Evolutionary conservation across 2,888 invertebrate species (phyloP).

Genomic region (Resseliella maxima): DNA sequence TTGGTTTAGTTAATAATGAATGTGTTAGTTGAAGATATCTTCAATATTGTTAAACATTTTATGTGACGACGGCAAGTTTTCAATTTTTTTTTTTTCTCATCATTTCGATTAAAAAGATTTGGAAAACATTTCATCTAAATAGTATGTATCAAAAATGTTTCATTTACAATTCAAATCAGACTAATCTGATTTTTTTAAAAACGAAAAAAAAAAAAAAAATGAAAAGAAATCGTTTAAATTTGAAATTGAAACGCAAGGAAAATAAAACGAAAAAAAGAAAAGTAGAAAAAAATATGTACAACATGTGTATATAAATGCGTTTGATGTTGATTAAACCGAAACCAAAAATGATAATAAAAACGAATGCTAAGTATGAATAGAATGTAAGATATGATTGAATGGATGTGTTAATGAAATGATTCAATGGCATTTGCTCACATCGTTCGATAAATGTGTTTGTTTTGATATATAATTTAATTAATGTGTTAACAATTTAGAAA

Average conservation of each 20-base stretch:
- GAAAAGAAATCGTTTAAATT: not conserved
- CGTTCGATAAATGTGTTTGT: constrained; percentile 10
- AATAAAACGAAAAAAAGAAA: not conserved
- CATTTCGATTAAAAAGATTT: no score
- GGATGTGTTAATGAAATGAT: not conserved
- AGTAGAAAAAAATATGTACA: no score
- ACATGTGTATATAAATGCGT: not conserved
- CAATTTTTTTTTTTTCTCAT: no score
- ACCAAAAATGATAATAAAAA: not conserved
- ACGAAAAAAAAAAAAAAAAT: not conserved
- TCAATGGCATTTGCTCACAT: constrained; percentile 5
- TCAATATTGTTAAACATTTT: no score
- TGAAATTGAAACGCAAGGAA: constrained; percentile 25
- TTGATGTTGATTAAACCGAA: not conserved
- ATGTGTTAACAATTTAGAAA: not conserved
- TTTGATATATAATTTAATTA: not conserved
- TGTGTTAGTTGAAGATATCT: constrained; percentile 11
- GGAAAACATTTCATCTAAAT: no score
- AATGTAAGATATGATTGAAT: not conserved
- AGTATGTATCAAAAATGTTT: no score
- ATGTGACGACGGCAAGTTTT: no score
- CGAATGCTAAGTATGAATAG: not conserved
- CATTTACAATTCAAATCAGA: no score
- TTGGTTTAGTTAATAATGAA: no score
- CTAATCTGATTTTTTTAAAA: not conserved